These are phyloP conservation scores for Corythornis vintsioides DNA, from an alignment of 2,113 vertebrate genomes.

Conservation along the genomic window DNA sequence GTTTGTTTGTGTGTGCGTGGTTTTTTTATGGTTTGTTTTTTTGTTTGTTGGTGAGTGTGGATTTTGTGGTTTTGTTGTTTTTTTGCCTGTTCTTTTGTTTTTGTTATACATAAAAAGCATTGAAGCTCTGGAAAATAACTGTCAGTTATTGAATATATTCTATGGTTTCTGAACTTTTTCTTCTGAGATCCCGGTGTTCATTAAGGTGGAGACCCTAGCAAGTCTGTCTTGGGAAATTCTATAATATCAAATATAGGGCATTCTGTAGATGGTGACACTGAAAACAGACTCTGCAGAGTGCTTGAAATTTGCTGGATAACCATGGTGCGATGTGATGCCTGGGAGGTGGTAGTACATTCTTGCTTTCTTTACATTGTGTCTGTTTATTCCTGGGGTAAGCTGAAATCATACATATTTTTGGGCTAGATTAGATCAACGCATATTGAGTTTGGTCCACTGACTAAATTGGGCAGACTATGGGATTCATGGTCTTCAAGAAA, in stretches of 20 bases:
- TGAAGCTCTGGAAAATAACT: not conserved
- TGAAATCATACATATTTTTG: not conserved
- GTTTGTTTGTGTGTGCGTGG: too few species aligned
- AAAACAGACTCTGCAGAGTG: not conserved
- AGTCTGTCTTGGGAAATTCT: not conserved
- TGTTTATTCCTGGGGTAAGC: not conserved
- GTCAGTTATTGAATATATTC: not conserved
- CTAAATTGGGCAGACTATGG: not conserved
- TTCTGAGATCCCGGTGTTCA: not conserved
- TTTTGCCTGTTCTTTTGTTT: not conserved
- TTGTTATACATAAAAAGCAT: not conserved
- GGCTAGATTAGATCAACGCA: not conserved
- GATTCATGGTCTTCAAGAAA: not conserved
- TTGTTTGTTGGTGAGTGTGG: too few species aligned
- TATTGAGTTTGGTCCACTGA: not conserved
- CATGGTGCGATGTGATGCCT: not conserved
- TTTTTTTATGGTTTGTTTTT: too few species aligned
- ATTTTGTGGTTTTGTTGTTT: too few species aligned
- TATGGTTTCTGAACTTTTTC: not conserved
- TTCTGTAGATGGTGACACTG: not conserved
- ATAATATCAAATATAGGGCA: not conserved
- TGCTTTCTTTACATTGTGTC: not conserved
- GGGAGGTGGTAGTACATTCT: not conserved
- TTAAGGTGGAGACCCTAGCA: not conserved
- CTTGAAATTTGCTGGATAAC: not conserved